phyloP scores from a whole-genome alignment of 1,140 invertebrate genomes.

The Drosophila tropicalis region DNA sequence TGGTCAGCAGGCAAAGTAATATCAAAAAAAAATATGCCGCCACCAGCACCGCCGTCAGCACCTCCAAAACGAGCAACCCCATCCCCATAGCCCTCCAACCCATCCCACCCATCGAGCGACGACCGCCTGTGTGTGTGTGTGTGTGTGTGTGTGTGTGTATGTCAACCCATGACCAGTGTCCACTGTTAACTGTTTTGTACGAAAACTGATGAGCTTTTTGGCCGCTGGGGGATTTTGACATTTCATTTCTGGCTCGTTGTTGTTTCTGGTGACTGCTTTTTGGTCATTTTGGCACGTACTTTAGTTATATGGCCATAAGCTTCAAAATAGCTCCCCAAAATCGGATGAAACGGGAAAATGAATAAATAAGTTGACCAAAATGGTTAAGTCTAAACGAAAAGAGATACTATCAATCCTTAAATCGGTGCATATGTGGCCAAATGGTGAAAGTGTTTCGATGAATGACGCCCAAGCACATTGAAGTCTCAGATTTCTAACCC shows the following conservation, averaged over 20 bases:
- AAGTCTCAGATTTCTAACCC: no score
- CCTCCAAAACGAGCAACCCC: slow-evolving; percentile 27
- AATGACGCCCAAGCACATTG: no score
- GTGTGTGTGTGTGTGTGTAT: background rate
- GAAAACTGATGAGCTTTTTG: slow-evolving; percentile 49
- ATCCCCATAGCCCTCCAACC: background rate
- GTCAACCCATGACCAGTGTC: slow-evolving; percentile 27
- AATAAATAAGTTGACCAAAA: slow-evolving; percentile 6
- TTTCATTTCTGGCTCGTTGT: slow-evolving; percentile 43
- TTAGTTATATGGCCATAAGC: slow-evolving; percentile 20
- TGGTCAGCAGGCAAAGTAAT: slow-evolving; percentile 68
- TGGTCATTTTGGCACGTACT: slow-evolving; percentile 55
- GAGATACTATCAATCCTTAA: background rate
- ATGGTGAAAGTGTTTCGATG: background rate
- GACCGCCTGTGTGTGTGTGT: slow-evolving; percentile 1
- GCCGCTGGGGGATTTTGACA: slow-evolving; percentile 56
- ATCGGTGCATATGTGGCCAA: background rate
- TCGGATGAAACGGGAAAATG: slow-evolving; percentile 3
- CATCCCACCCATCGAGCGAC: background rate
- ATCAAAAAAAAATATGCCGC: slow-evolving; percentile 71
- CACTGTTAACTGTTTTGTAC: slow-evolving; percentile 62
- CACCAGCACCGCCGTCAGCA: slow-evolving; percentile 54
- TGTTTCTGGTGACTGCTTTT: slow-evolving; percentile 24
- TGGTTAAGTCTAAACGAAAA: background rate
- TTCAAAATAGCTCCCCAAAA: slow-evolving; percentile 4